A percentile compares a stretch with the other conserved stretches of the same genome.
phyloP scores from a whole-genome alignment of 2,888 invertebrate species.

The Ethmia dodecea region DNA sequence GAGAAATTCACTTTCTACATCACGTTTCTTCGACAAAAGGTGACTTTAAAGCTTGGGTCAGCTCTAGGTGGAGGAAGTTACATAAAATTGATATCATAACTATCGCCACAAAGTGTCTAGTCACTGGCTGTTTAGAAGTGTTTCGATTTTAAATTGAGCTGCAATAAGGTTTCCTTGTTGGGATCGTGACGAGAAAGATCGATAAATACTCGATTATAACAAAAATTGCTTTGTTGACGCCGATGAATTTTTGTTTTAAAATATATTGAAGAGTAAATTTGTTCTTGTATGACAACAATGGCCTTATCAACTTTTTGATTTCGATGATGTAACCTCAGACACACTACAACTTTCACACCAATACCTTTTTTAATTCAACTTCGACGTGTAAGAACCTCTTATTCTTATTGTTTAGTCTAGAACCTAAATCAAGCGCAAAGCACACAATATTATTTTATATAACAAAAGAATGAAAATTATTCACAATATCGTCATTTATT shows the following conservation, averaged over 20 bases:
- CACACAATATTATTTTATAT: too few species aligned
- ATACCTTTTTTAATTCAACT: too few species aligned
- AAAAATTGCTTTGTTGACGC: conserved; percentile 37
- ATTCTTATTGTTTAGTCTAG: too few species aligned
- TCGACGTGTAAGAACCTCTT: too few species aligned
- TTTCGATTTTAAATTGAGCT: conserved; percentile 35
- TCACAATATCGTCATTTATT: too few species aligned
- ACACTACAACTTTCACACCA: too few species aligned
- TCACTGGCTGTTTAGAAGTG: conserved; percentile 42
- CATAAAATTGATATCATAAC: conserved; percentile 30
- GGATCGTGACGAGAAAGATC: conserved; percentile 58
- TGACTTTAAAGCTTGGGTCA: conserved; percentile 13
- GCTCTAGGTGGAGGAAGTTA: conserved; percentile 22
- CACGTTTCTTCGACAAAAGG: conserved; percentile 36
- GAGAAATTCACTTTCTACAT: conserved; percentile 50
- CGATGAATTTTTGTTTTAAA: conserved; percentile 43
- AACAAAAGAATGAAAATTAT: too few species aligned
- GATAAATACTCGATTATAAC: conserved; percentile 37
- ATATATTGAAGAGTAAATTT: not conserved
- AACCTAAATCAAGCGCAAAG: too few species aligned
- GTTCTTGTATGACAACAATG: too few species aligned
- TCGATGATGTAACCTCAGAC: too few species aligned
- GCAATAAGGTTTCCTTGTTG: conserved; percentile 44
- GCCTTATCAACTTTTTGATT: too few species aligned
- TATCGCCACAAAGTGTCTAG: conserved; percentile 34